Evolutionary conservation across 2,797 vertebrate genomes (phyloP).

Genomic region (Onychomys leucogaster): DNA sequence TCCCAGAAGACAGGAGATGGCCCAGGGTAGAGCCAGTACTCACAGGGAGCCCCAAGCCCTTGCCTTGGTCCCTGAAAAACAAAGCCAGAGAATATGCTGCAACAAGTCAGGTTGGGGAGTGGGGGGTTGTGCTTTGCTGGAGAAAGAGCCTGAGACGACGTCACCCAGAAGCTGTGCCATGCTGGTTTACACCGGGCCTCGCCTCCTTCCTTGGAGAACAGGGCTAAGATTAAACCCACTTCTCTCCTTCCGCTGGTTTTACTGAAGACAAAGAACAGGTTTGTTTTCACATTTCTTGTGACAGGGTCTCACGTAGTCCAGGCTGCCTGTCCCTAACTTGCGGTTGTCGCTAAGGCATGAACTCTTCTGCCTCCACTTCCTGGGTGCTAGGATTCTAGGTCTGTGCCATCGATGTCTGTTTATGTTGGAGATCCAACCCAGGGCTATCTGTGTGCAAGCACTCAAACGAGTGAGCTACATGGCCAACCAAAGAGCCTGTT

Average conservation of each 20-base stretch:
- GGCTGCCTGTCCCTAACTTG: neutral
- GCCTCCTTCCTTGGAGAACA: neutral
- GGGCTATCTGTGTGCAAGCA: neutral
- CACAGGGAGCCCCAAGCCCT: neutral
- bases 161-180: neutral
- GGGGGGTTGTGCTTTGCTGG: too few relatives aligned
- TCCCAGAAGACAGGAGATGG: neutral
- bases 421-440: neutral
- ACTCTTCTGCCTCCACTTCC: neutral
- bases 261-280: neutral
- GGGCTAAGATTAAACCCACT: neutral
- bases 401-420: neutral
- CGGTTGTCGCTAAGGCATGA: neutral
- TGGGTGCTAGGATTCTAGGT: neutral
- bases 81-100: too few relatives aligned
- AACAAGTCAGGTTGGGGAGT: neutral
- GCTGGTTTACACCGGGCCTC: neutral
- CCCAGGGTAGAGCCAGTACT: neutral
- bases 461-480: neutral
- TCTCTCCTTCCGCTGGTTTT: neutral
- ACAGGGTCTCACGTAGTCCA: neutral
- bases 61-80: neutral
- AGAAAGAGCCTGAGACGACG: neutral
- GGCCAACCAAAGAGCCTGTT: neutral
- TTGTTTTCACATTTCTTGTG: neutral